Evolutionary conservation across 2,888 invertebrate genomes (phyloP), one percentile per base, ranked within the genome.

Genomic region (Laspeyria flexula): DNA sequence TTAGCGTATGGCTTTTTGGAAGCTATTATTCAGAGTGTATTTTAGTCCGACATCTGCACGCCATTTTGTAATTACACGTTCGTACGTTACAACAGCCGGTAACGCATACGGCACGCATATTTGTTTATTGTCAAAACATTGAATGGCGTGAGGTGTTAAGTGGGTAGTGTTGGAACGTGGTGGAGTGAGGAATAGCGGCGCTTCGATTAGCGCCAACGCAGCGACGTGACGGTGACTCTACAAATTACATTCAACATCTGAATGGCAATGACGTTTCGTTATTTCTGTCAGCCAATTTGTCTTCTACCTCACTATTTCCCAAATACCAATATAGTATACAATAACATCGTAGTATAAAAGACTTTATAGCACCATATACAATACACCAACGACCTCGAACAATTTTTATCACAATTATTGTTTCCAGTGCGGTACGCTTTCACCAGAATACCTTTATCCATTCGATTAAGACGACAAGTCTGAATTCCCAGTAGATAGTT

Each of bases 221-320:
- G 46, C 39, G 59, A 66, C 69, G 60, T 68, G 70, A 70, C 65
- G 57, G 68, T 74, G 75, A 75, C 72, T 60, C 55, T 68, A 76
- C 80, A 82, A 79, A 83, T 81, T 80, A 78, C 75, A 74, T 77
- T 77, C 74, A 76, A 64, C 65, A 63, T 60, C 69, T 78, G 77
- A 82, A 85, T 78, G 70, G 72, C 77, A 79, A 81, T 81, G 79
- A 78, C 77, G 70, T 61, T 73, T 69, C 67, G 71, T 73, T 42
- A 76, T 79, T 71, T 72, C 68, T 71, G 75, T 73, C 75, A 75
- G 70, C 60, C 73, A 73, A 81, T 83, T 79, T 78, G 77, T 80
- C 79, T 75, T 70, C 58, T 50, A 53, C 60, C 60, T 49, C 50
- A 56, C 60, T 40, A 46, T 48, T 53, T 63, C 10, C n/a, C 12